These are phyloP conservation scores for Leptinotarsa juncta DNA, from an alignment of 2,888 invertebrate genomes.

Conservation along the genomic window DNA sequence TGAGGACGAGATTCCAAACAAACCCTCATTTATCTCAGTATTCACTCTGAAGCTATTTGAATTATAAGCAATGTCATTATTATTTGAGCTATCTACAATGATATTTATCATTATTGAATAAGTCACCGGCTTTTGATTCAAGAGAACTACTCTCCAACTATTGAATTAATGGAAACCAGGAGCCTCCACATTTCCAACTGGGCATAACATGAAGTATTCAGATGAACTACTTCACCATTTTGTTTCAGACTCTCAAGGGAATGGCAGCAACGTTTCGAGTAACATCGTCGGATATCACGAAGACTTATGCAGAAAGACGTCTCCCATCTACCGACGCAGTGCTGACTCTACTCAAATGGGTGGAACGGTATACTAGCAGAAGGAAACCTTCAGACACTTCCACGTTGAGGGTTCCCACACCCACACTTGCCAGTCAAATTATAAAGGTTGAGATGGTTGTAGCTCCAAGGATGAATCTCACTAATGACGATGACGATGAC, in stretches of 20 bases:
- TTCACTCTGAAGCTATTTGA: too few relatives aligned
- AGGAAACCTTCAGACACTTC: neutral
- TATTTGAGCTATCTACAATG: too few relatives aligned
- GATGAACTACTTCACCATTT: neutral
- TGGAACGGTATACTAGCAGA: constrained; percentile 7
- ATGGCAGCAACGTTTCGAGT: constrained; percentile 19
- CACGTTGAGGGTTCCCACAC: neutral
- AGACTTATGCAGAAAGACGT: constrained; percentile 9
- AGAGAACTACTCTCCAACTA: too few relatives aligned
- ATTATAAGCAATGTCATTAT: too few relatives aligned
- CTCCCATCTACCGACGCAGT: constrained; percentile 22
- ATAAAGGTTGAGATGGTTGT: neutral
- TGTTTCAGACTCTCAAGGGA: constrained; percentile 15
- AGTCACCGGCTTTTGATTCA: too few relatives aligned
- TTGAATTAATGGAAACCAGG: too few relatives aligned
- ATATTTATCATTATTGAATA: too few relatives aligned
- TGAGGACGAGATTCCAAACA: too few relatives aligned
- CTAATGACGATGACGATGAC: neutral
- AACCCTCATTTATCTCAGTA: too few relatives aligned
- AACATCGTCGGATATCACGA: neutral
- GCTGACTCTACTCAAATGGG: constrained; percentile 23
- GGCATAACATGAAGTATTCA: too few relatives aligned
- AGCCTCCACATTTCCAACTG: too few relatives aligned
- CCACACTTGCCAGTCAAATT: neutral
- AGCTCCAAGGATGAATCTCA: neutral